phyloP scores from a whole-genome alignment of 2,113 vertebrate genomes.

The Corythornis vintsioides region DNA sequence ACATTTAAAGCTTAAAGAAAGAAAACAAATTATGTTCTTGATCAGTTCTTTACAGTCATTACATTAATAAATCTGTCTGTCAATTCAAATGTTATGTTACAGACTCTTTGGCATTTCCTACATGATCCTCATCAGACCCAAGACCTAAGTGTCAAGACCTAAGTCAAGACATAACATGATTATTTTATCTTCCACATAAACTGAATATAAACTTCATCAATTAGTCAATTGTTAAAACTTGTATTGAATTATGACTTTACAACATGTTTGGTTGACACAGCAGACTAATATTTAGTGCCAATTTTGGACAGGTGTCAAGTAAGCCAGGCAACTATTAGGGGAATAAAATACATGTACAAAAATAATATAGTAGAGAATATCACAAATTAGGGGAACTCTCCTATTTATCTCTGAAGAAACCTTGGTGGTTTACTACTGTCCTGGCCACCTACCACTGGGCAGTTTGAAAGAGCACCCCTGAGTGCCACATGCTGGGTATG shows the following conservation, averaged over 20 bases:
- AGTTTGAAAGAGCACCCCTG: too few species aligned
- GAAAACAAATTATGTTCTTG: neutral
- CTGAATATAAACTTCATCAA: neutral
- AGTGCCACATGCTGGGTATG: rapidly evolving
- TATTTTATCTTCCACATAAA: neutral
- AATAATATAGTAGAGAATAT: neutral
- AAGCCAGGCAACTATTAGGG: neutral
- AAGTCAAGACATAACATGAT: neutral
- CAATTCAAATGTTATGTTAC: neutral
- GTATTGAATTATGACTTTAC: neutral
- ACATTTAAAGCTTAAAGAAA: neutral
- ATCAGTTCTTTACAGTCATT: neutral
- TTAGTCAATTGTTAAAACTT: neutral
- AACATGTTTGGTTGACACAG: neutral
- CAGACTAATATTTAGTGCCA: neutral
- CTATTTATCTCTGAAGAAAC: neutral
- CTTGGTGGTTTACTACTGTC: neutral
- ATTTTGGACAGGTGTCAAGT: neutral
- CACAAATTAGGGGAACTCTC: neutral
- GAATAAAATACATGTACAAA: neutral
- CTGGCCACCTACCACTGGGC: too few species aligned
- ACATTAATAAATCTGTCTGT: neutral
- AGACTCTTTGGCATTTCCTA: neutral
- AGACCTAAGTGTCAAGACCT: neutral
- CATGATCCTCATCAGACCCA: neutral